Evolutionary conservation across 2,797 vertebrate genomes (phyloP), one percentile per base, ranked within the genome.

Genomic region (Epinephelus malabaricus): DNA sequence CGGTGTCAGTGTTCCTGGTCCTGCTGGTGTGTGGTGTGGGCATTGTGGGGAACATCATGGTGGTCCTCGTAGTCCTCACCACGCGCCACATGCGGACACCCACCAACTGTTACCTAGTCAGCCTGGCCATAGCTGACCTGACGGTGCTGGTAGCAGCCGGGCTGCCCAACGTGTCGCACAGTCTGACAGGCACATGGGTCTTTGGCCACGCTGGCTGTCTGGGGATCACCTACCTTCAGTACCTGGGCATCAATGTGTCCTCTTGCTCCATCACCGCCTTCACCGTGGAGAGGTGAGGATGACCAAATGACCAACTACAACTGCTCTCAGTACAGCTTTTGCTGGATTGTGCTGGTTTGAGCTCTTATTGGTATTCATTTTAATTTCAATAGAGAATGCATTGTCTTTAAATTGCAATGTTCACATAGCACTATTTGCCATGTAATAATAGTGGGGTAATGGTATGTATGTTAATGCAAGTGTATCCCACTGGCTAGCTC

Each of bases 241-340:
- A 97, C 84, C 91, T 97, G 89, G 97, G 96, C 73, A 97, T 97
- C 85, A 95, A 95, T 0, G 95, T 94, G n/a, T 97, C 96, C 0
- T 97, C 96, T 63, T 97, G 96, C 84, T 97, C 96, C 79, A 96
- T 97, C 86, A 96, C 95, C 0, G 97, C 95, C 12, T 96, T 97
- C 89, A 96, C 95, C 0, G 94, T 96, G 68, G 96, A 97, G 88
- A 97, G 96, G 96, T 96, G 87, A 90, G 86, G 2, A 55, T 10
- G 1, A 2, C 38, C 11, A 21, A n/a, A 30, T 6, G 60, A 23
- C 17, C n/a, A 15, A 14, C 1, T 34, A 23, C 5, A 6, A 11
- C 4, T 49, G 15, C 0, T 63, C 30, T 19, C 17, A 49, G 19
- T 12, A 25, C 38, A 47, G 38, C 6, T n/a, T 69, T 30, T n/a